Base-by-base conservation (phyloP, 2,797 vertebrate genomes). In the Columba guinea region DNA sequence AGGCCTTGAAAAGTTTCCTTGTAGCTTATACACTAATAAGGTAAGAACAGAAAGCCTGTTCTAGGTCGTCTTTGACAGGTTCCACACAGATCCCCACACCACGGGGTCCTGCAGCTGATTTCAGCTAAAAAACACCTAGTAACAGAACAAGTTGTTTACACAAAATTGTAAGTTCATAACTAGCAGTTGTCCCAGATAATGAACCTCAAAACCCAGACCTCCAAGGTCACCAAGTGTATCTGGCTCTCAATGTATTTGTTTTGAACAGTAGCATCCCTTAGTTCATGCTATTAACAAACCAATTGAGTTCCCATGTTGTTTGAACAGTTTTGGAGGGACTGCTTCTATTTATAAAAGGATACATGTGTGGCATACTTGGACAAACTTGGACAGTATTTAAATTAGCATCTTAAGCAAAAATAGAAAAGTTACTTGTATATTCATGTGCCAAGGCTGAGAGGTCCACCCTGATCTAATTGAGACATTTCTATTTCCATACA, bases 301-400 rank as follows among this genome's bases (percentile, higher is more conserved):
- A 75, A 46, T 0, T 8, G 52, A 93, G 56, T n/a, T 79, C 24
- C 34, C 58, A 34, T 13, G 53, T 34, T 1, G 1, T 63, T 59
- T 62, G 26, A 89, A 79, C 39, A 84, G 63, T 91, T 68, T 51
- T 63, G 35, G 21, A 74, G 44, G 62, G 78, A 58, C 51, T 49
- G 30, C 39, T 89, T 73, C 89, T 92, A 53, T 94, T 87, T 95
- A 90, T 95, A 90, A 80, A 87, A 82, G 55, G 49, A 64, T 78
- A 84, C 44, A 90, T 6, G 5, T 73, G 51, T 86, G 51, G 73
- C 79, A 95, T 73, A 55, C 62, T 84, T 84, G 39, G 37, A 91
- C 80, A 90, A 92, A 94, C 55, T 68, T 7, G 41, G 49, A 30
- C 16, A 48, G 68, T 51, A 90, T 84, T 78, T 93, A 68, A 76